phyloP scores from a whole-genome alignment of 2,113 vertebrate genomes.

The Phainopepla nitens region DNA sequence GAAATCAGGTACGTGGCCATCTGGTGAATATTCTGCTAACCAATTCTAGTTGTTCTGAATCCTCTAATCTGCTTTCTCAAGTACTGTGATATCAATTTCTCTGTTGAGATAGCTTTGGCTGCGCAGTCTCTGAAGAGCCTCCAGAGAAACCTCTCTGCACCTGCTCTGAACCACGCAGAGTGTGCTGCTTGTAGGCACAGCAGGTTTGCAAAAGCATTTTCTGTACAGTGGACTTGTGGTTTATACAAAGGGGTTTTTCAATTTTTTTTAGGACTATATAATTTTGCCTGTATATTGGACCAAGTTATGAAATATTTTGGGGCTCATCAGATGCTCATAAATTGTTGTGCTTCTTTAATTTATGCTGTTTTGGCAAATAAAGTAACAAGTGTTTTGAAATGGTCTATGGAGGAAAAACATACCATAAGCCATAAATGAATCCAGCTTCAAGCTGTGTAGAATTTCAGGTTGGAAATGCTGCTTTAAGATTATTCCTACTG shows the following conservation, averaged over 20 bases:
- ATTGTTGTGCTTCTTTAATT: not conserved
- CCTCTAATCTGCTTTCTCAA: not conserved
- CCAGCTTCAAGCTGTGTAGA: not conserved
- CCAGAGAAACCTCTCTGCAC: not conserved
- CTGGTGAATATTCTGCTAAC: not conserved
- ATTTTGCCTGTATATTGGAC: not conserved
- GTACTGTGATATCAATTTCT: not conserved
- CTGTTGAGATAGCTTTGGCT: not conserved
- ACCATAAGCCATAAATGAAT: not conserved
- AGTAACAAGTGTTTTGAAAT: not conserved
- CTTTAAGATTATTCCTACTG: not conserved
- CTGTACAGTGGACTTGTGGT: not conserved
- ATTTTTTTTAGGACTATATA: not conserved
- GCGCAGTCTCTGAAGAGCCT: not conserved
- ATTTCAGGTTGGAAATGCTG: not conserved
- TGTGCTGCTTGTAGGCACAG: not conserved
- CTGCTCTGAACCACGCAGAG: not conserved
- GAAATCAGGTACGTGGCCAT: fast-evolving
- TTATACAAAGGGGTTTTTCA: not conserved
- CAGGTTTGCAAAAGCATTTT: not conserved
- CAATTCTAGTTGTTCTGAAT: not conserved
- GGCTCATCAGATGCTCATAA: not conserved
- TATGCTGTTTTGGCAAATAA: not conserved
- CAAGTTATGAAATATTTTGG: not conserved
- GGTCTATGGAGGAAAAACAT: not conserved